Base-by-base conservation (phyloP, 2,113 vertebrate species). In the Lipotes vexillifer region DNA sequence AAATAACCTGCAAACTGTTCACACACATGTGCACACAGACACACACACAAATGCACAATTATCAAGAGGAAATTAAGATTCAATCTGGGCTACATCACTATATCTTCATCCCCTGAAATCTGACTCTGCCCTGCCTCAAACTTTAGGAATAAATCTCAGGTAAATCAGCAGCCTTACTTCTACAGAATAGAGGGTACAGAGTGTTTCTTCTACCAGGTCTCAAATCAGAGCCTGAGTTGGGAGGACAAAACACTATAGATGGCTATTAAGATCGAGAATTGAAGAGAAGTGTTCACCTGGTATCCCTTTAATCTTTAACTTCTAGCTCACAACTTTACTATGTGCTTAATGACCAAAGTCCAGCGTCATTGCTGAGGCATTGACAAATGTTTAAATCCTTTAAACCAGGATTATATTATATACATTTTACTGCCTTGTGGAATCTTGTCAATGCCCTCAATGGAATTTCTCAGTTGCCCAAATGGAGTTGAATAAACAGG, bases 311-410 rank as follows among this genome's bases (percentile, higher is more conserved):
- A 84, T 87, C 71, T 97, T 97, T 92, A 12, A 41, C 83, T 96
- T n/a, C 1, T 27, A 93, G 61, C 29, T 1, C 0, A 91, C 38
- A 95, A 41, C 68, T 95, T 88, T 57, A 78, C 65, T 44, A 52
- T 20, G 0, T 88, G 57, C 90, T 98, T 96, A 44, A 29, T 65
- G 74, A 91, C 87, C 93, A 93, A 97, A 86, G 78, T 90, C 92
- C 44, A 95, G 46, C 81, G 68, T 96, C 93, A 93, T 94, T 57
- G 33, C 72, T 77, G 41, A n/a, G 68, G n/a, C 91, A 94, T n/a
- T 97, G 97, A 96, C 94, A 98, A 96, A 97, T 91, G 68, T 38
- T 82, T 94, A 97, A 97, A 92, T 93, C 94, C 95, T 96, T 98
- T 94, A 98, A 97, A 95, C 78, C 13, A 44, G 57, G 68, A 95